Percentiles rank a stretch among this genome's conserved stretches.
These are phyloP conservation scores for Scaptomyza tumidula DNA, from an alignment of 2,888 invertebrate genomes.

Conservation along the genomic window DNA sequence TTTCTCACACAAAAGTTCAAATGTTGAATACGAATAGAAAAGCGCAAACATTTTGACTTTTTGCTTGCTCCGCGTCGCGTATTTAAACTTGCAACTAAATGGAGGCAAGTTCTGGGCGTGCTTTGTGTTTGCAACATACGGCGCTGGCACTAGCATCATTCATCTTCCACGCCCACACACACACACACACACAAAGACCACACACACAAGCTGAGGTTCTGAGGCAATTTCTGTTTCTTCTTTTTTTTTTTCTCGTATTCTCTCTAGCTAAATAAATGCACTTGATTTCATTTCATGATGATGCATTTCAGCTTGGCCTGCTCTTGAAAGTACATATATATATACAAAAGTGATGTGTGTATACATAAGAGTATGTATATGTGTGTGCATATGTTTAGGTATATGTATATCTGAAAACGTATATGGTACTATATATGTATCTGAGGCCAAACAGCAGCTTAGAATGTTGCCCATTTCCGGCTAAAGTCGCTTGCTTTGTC, in stretches of 20 bases:
- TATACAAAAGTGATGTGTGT: too few relatives aligned
- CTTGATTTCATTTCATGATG: constrained; percentile 76
- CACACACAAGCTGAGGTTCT: neutral
- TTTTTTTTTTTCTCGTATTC: constrained; percentile 2
- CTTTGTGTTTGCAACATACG: constrained; percentile 44
- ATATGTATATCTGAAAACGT: constrained; percentile 3
- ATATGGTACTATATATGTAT: neutral
- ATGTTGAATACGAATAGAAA: constrained; percentile 52
- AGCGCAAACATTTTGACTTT: constrained; percentile 65
- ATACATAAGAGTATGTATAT: neutral
- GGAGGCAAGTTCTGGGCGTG: constrained; percentile 42
- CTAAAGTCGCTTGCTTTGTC: constrained; percentile 55
- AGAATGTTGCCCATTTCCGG: constrained; percentile 14
- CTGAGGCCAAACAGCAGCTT: constrained; percentile 14
- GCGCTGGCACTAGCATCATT: constrained; percentile 61
- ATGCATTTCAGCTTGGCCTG: constrained; percentile 63
- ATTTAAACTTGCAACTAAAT: constrained; percentile 71
- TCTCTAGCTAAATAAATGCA: constrained; percentile 69
- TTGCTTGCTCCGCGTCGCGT: constrained; percentile 52
- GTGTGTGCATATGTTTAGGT: neutral
- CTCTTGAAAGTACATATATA: constrained; percentile 12
- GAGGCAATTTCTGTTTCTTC: constrained; percentile 13
- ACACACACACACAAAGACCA: too few relatives aligned
- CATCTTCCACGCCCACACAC: constrained; percentile 55
- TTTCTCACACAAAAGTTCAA: constrained; percentile 35